Conservation (phyloP, 2,113 vertebrate genomes). For the Cepphus grylle region DNA sequence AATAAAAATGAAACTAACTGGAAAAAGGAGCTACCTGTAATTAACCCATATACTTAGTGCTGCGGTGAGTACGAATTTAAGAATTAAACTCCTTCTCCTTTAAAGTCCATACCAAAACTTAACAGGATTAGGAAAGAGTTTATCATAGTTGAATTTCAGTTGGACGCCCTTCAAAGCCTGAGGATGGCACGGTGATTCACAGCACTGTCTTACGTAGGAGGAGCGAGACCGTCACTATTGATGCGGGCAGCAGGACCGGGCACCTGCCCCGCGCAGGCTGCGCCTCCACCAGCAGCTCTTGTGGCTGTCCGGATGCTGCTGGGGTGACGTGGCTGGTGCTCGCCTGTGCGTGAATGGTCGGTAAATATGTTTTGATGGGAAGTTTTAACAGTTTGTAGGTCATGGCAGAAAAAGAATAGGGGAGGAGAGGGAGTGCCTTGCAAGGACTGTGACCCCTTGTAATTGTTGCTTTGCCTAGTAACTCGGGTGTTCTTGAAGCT, state of each 20-base stretch:
- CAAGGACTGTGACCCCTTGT: not conserved
- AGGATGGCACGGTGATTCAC: not conserved
- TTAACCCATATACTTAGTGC: not conserved
- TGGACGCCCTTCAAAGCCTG: not conserved
- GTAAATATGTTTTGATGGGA: not conserved
- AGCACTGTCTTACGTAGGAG: not conserved
- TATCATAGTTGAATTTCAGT: not conserved
- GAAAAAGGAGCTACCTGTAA: not conserved
- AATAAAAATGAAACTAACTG: not conserved
- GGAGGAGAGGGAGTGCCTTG: not conserved
- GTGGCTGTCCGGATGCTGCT: not conserved
- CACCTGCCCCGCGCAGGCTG: not conserved
- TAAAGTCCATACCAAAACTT: not conserved
- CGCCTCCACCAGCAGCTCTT: not conserved
- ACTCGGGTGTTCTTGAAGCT: not conserved
- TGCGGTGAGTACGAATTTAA: not conserved
- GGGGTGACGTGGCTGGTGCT: fast-evolving
- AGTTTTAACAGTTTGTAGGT: not conserved
- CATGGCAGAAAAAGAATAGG: not conserved
- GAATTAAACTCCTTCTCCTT: not conserved
- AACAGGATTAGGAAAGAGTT: not conserved
- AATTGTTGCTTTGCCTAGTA: not conserved
- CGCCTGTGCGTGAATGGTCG: not conserved
- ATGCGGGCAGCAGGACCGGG: not conserved
- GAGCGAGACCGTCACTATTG: not conserved